Conservation (phyloP, 2,888 invertebrate genomes). For the Furcula furcula region DNA sequence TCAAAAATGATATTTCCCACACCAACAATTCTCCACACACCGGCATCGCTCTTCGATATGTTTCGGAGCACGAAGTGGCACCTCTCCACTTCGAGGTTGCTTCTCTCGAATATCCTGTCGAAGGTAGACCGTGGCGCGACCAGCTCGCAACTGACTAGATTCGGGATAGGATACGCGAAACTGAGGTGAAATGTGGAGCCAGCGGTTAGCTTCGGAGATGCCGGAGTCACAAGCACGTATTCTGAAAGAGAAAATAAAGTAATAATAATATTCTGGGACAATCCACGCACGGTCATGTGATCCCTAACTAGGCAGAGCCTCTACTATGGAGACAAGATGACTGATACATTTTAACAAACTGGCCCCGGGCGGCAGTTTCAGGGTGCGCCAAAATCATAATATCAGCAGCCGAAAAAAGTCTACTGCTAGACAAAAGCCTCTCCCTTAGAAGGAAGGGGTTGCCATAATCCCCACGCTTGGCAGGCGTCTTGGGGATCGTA, state of each 20-base stretch:
- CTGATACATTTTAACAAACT: too few relatives aligned
- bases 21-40: constrained; percentile 55
- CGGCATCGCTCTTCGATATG: constrained; percentile 47
- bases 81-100: constrained; percentile 24
- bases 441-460: too few relatives aligned
- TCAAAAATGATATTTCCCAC: constrained; percentile 55
- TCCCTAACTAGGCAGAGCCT: too few relatives aligned
- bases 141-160: constrained; percentile 54
- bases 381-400: too few relatives aligned
- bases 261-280: too few relatives aligned
- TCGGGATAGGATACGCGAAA: constrained; percentile 46
- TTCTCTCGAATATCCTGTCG: constrained; percentile 52
- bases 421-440: too few relatives aligned
- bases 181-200: constrained; percentile 48
- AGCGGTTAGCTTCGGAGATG: constrained; percentile 11
- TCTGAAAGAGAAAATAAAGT: constrained; percentile 52
- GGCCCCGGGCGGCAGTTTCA: too few relatives aligned
- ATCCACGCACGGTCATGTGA: too few relatives aligned
- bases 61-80: constrained; percentile 55
- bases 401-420: too few relatives aligned
- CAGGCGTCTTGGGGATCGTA: too few relatives aligned
- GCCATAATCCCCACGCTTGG: too few relatives aligned
- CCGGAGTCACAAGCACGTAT: constrained; percentile 29
- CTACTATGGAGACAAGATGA: too few relatives aligned
- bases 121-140: constrained; percentile 41